Evolutionary conservation across 2,797 vertebrate species (phyloP).

Genomic region (Clarias fuscus): DNA sequence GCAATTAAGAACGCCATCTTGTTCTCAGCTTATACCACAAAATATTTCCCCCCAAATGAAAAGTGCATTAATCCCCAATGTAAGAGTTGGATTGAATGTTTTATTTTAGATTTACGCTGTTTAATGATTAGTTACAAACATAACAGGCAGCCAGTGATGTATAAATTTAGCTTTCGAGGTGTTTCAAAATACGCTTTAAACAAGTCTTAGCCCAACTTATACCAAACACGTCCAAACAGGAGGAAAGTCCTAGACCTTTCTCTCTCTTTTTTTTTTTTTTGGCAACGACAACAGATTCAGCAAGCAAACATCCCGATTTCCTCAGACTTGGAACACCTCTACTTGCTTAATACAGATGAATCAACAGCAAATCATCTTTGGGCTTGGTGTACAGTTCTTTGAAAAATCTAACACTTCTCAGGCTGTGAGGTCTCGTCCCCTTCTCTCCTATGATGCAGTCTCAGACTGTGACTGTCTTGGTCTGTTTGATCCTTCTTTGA

Average conservation of each 20-base stretch:
- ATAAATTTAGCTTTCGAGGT: neutral
- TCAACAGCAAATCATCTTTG: neutral
- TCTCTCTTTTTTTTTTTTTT: too few species aligned
- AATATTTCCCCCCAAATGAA: neutral
- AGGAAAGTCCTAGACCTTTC: too few species aligned
- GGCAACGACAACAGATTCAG: neutral
- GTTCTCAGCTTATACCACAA: neutral
- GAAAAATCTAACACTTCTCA: neutral
- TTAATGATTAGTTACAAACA: neutral
- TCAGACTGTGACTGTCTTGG: neutral
- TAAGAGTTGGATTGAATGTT: neutral
- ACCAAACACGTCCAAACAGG: neutral
- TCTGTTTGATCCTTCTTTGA: conserved; percentile 6
- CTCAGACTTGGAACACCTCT: neutral
- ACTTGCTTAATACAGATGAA: neutral
- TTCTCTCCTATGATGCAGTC: neutral
- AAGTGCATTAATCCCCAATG: neutral
- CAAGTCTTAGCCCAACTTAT: neutral
- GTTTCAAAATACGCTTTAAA: neutral
- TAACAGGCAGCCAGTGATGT: neutral
- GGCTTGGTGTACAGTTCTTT: neutral
- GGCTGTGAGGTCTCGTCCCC: neutral
- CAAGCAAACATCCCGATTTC: neutral
- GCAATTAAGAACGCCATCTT: neutral
- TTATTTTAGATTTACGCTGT: neutral